Conservation (phyloP, 2,888 invertebrate genomes). For the Caenorhabditis drosophilae region DNA sequence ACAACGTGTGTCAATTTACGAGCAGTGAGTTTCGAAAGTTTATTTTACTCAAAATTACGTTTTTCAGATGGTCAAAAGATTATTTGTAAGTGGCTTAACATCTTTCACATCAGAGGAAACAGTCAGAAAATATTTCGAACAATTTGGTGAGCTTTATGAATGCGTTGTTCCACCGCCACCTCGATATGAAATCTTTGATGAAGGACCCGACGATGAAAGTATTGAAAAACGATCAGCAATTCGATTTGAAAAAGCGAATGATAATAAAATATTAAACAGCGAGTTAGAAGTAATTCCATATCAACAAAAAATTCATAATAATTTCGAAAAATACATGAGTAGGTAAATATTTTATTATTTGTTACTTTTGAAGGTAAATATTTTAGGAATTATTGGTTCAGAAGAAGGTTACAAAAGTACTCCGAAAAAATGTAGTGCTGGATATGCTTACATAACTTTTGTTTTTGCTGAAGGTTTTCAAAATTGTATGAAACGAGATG, state of each 20-base stretch:
- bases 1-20: conserved; percentile 22
- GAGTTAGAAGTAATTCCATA: conserved; percentile 17
- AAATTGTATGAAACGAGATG: conserved; percentile 15
- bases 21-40: too few relatives aligned
- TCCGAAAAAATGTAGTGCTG: conserved; percentile 7
- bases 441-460: conserved; percentile 32
- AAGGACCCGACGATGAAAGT: conserved; percentile 18
- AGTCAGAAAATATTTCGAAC: conserved; percentile 20
- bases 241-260: conserved; percentile 5
- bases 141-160: conserved; percentile 31
- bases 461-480: conserved; percentile 17
- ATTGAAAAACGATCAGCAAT: conserved; percentile 15
- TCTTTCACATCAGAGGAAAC: conserved; percentile 5
- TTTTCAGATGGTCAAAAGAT: conserved; percentile 19
- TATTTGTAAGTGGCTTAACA: conserved; percentile 24
- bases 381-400: conserved; percentile 5
- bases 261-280: conserved; percentile 11
- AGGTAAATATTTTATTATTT: conserved; percentile 2
- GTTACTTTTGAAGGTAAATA: too few relatives aligned
- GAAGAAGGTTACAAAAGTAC: conserved; percentile 9
- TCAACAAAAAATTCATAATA: conserved; percentile 8
- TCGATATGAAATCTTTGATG: conserved; percentile 19
- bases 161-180: conserved; percentile 21
- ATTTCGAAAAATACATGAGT: conserved; percentile 32
- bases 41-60: too few relatives aligned